Percentiles rank a stretch among this genome's conserved stretches.
Conservation (phyloP, 2,888 invertebrate genomes). For the Drosophila neutralis region DNA sequence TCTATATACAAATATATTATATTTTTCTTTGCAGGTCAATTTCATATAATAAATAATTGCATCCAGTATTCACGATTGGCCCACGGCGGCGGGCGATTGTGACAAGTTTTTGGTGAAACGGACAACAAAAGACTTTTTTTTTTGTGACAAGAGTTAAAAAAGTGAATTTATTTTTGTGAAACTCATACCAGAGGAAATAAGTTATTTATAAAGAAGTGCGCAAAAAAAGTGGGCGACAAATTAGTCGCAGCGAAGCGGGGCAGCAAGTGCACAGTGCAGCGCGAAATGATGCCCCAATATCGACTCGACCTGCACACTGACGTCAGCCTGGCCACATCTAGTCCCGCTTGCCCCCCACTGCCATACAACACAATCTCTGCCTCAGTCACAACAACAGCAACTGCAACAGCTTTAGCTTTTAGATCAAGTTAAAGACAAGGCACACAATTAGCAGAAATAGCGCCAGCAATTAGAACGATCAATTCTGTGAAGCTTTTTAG, state of each 20-base stretch:
- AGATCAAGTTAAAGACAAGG: slow-evolving; percentile 36
- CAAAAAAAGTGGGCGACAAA: slow-evolving; percentile 1
- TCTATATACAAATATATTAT: not conserved
- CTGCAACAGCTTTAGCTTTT: slow-evolving; percentile 12
- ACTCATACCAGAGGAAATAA: slow-evolving; percentile 34
- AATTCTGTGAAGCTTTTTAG: slow-evolving; percentile 31
- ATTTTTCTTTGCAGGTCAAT: slow-evolving; percentile 40
- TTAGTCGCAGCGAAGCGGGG: slow-evolving; percentile 33
- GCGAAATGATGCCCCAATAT: slow-evolving; percentile 60
- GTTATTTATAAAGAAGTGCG: slow-evolving; percentile 19
- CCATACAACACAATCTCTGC: slow-evolving; percentile 54
- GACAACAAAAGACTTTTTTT: slow-evolving; percentile 9
- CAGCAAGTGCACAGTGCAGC: slow-evolving; percentile 46
- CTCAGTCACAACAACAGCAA: slow-evolving; percentile 19
- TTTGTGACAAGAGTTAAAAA: slow-evolving; percentile 23
- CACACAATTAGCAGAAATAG: slow-evolving; percentile 10
- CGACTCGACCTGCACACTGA: slow-evolving; percentile 53
- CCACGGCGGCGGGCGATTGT: slow-evolving; percentile 16
- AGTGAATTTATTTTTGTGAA: slow-evolving; percentile 34
- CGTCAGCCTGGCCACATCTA: slow-evolving; percentile 47
- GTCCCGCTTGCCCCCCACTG: slow-evolving; percentile 59
- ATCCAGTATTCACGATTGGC: slow-evolving; percentile 9
- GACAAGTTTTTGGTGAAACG: slow-evolving; percentile 18
- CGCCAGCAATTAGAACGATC: slow-evolving; percentile 17
- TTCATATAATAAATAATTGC: slow-evolving; percentile 17